phyloP scores from a whole-genome alignment of 2,113 vertebrate species.

The Speoplatyrhinus poulsoni region DNA sequence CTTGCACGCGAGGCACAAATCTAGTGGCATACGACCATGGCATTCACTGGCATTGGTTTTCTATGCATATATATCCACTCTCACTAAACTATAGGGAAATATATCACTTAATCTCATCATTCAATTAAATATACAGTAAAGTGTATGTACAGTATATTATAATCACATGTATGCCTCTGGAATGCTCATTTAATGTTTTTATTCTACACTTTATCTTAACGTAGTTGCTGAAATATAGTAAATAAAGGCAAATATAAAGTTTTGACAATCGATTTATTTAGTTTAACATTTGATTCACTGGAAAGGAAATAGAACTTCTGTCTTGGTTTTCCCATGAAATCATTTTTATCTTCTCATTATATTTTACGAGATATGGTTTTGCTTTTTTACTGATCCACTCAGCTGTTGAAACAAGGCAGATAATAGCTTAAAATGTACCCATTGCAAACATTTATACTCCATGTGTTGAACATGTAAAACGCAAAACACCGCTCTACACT shows the following conservation, averaged over 20 bases:
- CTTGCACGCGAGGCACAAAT: constrained; percentile 6
- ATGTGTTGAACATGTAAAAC: background rate
- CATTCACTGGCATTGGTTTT: background rate
- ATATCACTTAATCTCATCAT: background rate
- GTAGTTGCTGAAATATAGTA: too few relatives aligned
- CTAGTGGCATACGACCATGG: background rate
- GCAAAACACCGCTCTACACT: background rate
- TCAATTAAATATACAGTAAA: background rate
- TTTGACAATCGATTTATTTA: background rate
- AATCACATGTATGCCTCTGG: background rate
- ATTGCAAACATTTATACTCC: constrained; percentile 8
- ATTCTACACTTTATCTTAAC: too few relatives aligned
- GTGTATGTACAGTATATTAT: background rate
- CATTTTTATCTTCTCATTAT: constrained; percentile 15
- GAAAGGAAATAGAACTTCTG: background rate
- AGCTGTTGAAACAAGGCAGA: constrained; percentile 32
- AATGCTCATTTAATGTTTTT: too few relatives aligned
- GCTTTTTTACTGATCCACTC: constrained; percentile 19
- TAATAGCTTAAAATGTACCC: constrained; percentile 18
- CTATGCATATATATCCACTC: background rate
- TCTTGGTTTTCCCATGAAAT: constrained; percentile 19
- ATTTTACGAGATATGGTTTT: too few relatives aligned
- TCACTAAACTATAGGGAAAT: background rate
- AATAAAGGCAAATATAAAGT: background rate
- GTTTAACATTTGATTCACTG: background rate